Evolutionary conservation across 1,140 invertebrate genomes (phyloP).

Genomic region (Bombus superbus): DNA sequence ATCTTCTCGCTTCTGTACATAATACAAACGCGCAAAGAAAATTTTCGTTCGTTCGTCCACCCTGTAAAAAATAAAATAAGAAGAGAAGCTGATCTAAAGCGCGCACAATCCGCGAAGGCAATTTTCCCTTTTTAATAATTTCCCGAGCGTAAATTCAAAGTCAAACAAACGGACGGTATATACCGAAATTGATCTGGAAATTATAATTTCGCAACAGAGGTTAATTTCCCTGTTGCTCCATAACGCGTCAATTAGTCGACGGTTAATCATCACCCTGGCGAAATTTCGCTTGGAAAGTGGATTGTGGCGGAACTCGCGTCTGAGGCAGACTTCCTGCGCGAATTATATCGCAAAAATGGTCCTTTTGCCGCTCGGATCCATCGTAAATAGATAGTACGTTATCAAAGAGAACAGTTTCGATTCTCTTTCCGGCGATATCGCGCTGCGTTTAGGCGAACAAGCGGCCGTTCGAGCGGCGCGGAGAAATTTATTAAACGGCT

Average conservation of each 20-base stretch:
- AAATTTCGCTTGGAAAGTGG: background rate
- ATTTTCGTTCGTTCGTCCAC: background rate
- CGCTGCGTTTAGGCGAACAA: slow-evolving; percentile 8
- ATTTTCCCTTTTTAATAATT: background rate
- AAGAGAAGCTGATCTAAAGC: no score
- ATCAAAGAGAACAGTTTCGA: slow-evolving; percentile 24
- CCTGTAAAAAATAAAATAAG: no score
- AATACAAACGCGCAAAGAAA: no score
- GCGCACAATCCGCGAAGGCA: background rate
- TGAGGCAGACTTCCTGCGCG: background rate
- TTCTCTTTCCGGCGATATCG: background rate
- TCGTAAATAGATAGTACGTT: slow-evolving; percentile 25
- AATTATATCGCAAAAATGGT: slow-evolving; percentile 20
- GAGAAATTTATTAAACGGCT: slow-evolving; percentile 34
- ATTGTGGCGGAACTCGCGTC: background rate
- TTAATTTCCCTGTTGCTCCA: slow-evolving; percentile 8
- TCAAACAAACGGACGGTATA: background rate
- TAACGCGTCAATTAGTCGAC: slow-evolving; percentile 9
- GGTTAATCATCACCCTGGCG: slow-evolving; percentile 1
- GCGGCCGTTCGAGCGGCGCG: background rate
- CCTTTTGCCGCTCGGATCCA: background rate
- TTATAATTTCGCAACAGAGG: slow-evolving; percentile 18
- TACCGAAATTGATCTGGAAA: background rate
- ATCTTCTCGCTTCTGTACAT: no score
- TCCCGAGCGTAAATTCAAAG: background rate